phyloP scores from a whole-genome alignment of 2,888 invertebrate species.

The Entomobrya multifasciata region DNA sequence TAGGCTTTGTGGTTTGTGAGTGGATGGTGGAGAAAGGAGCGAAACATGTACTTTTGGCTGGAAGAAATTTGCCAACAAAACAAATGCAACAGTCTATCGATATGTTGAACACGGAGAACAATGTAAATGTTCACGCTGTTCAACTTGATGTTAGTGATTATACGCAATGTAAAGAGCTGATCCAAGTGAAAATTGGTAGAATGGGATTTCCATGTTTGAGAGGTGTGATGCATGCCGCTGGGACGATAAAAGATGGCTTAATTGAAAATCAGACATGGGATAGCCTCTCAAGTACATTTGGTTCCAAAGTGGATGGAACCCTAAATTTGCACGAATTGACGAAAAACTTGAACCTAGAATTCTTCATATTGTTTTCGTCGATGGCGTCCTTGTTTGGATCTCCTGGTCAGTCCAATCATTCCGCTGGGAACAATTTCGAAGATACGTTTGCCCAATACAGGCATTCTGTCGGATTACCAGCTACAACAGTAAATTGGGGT shows the following conservation, averaged over 20 bases:
- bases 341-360: constrained; percentile 36
- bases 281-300: neutral
- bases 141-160: constrained; percentile 64
- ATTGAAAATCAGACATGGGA: constrained; percentile 44
- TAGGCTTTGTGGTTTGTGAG: constrained; percentile 71
- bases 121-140: constrained; percentile 19
- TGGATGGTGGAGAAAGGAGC: constrained; percentile 73
- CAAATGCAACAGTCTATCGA: constrained; percentile 16
- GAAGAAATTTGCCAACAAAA: constrained; percentile 55
- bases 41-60: constrained; percentile 57
- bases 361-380: constrained; percentile 64
- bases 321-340: constrained; percentile 53
- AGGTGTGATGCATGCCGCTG: constrained; percentile 53
- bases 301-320: constrained; percentile 26
- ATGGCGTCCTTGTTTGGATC: constrained; percentile 20
- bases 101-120: neutral
- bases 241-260: neutral
- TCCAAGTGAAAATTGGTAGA: neutral
- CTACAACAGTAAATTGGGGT: neutral
- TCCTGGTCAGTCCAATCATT: constrained; percentile 40
- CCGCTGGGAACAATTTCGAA: constrained; percentile 18
- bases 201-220: constrained; percentile 37
- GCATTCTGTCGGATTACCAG: too few species aligned
- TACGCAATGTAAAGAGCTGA: constrained; percentile 15
- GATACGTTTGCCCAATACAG: constrained; percentile 3